These are phyloP conservation scores for Schizothorax lantsangensis DNA, from an alignment of 2,797 vertebrate species.

Conservation along the genomic window DNA sequence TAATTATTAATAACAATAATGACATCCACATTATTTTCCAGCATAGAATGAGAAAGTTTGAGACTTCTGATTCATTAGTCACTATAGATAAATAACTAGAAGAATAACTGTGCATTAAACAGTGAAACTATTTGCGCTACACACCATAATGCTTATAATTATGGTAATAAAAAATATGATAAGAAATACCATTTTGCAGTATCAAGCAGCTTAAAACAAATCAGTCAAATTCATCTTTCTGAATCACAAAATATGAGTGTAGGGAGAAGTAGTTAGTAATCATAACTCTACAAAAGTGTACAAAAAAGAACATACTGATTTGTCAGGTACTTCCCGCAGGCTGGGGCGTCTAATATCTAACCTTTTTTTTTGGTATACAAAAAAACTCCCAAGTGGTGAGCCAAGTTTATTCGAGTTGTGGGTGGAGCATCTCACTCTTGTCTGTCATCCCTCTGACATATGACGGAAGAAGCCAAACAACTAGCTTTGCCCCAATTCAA, in stretches of 20 bases:
- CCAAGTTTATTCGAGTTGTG: no score
- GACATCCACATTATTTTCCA: neutral
- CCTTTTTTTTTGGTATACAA: neutral
- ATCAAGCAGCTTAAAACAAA: neutral
- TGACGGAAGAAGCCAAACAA: neutral
- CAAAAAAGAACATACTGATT: neutral
- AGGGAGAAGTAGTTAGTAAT: neutral
- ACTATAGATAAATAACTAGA: neutral
- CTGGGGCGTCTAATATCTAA: neutral
- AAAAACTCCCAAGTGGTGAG: neutral
- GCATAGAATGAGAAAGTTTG: neutral
- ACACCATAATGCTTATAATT: neutral
- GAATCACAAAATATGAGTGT: neutral
- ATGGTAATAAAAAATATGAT: neutral
- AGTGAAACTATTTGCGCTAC: neutral
- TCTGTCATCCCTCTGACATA: neutral
- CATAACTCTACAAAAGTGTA: neutral
- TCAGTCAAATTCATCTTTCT: neutral
- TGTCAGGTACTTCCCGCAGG: neutral
- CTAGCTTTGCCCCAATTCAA: neutral
- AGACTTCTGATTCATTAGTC: neutral
- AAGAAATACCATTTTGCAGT: neutral
- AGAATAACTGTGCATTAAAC: neutral
- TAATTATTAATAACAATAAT: neutral
- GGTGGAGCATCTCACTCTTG: neutral